Base-by-base conservation (phyloP, 2,113 vertebrate species). In the Jaculus jaculus region DNA sequence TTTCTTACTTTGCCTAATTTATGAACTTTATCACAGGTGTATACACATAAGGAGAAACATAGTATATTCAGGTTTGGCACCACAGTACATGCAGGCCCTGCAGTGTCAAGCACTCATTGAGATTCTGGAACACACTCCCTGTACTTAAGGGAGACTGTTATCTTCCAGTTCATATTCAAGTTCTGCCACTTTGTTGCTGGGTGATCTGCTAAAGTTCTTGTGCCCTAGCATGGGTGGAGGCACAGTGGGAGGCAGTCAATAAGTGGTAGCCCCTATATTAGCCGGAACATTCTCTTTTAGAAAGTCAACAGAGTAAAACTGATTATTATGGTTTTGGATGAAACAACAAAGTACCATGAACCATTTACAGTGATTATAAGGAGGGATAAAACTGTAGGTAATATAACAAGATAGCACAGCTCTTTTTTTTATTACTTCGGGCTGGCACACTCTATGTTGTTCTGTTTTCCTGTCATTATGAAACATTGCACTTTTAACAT, bases 361-460 rank as follows among this genome's bases (percentile, higher is more conserved):
- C 23, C 24, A n/a, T 60, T 92, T 78, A n/a, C n/a, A 32, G 60
- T 90, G 37, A 51, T 54, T 63, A 26, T 91, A 92, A 69, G 51
- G 72, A n/a, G 51, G 18, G 71, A 81, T 51, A 87, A 37, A 91
- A 5, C 58, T 74, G 1, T 77, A 47, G 88, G 71, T 78, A n/a
- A 92, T 66, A 77, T 75, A 87, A 84, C 94, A 90, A 90, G 80
- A 93, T 37, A 79, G 51, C n/a, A 18, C 47, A 51, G 24, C 42
- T 79, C 23, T 80, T 89, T 61, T 93, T 28, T 94, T 63, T 47
- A 47, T 47, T 47, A 47, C 42, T 47, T 47, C 5, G 42, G 37
- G 58, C 74, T 79, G 30, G 26, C 84, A 69, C 89, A 47, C 63
- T 83, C 63, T 83, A 18, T 78, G 54, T 47, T n/a, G 23, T 78